Evolutionary conservation across 1,140 invertebrate genomes (phyloP), one percentile per base, ranked within the genome.

Genomic region (Eurosta solidaginis): DNA sequence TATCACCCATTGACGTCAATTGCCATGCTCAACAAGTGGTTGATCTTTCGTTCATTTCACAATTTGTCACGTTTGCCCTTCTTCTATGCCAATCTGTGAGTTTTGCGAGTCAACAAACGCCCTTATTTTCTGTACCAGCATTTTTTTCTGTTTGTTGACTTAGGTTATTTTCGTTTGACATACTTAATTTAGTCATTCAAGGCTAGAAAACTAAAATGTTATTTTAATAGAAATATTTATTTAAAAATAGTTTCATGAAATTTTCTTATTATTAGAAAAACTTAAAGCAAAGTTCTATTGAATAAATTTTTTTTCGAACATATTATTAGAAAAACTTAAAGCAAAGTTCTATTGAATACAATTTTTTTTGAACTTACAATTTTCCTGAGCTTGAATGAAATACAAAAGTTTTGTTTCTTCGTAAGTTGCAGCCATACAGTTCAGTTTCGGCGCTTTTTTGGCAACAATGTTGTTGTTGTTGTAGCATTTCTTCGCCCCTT

Each of bases 81-180:
- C 33, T 14, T 68, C 59, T 68, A 9, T 7, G 6, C 1, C n/a
- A 17, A 12, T 59, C 4, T n/a, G 4, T 47, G 14, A n/a, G n/a
- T n/a, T 14, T 7, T 54, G 5, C 33, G 25, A 59, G 12, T 36
- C 54, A n/a, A 68, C 12, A 68, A 17, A 68, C 59, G 40, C 29
- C 59, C 7, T 20, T 20, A 68, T 68, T 68, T 68, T 68, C n/a
- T 68, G 45, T 12, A 14, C 14, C 33, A 68, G n/a, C 10, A 20
- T 17, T 63, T 33, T 54, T 25, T 20, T 5, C 6, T 59, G 27
- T 14, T 68, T 68, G 33, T 42, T 42, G 59, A 9, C 59, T 40
- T 36, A 68, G 59, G 59, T 68, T 68, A 68, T 68, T 68, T 29
- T 68, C 40, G 36, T 68, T 68, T 40, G 59, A 40, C 17, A 68